Base-by-base conservation (phyloP, 2,113 vertebrate species). In the Malurus cyaneus region DNA sequence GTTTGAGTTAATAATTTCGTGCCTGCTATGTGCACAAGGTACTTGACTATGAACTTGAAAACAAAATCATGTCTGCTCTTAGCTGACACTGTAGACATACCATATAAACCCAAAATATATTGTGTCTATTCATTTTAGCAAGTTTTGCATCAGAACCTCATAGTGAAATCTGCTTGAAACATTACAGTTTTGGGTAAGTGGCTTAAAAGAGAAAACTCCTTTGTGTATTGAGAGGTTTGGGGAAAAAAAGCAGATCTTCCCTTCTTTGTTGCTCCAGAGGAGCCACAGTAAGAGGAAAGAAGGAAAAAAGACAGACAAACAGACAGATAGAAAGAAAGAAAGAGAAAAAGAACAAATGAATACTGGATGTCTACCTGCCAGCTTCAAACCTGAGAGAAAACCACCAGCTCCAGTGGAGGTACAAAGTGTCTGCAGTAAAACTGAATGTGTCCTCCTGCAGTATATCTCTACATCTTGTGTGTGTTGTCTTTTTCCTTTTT, bases 1-100 rank as follows among this genome's bases (percentile, higher is more conserved):
- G 5, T 17, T 90, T 52, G 19, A 70, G 9, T 61, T n/a, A 52
- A 9, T n/a, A 26, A 49, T 52, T 87, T 81, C 66, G 34, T 66
- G 25, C 13, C 61, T 71, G 6, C 39, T 49, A 3, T 64, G 12
- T 0, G 0, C 42, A 14, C 15, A 39, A 50, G 23, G 54, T 59
- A 56, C 39, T 39, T n/a, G 34, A 42, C 20, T 71, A 17, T 52
- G 11, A 47, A 26, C 20, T 64, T 44, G 29, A 88, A 53, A 89
- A 69, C 9, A 46, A 66, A 29, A 41, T 79, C 32, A 19, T 11
- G 39, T 1, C 3, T 6, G 1, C 41, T 18, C 29, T 32, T 69
- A 20, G 20, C 36, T 76, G 29, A n/a, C 16, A 24, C 11, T 41
- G 17, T 15, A 74, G 15, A 59, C 4, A 14, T 52, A n/a, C 3